These are phyloP conservation scores for Oscheius sp. DNA, from an alignment of 2,888 invertebrate genomes.

Conservation along the genomic window DNA sequence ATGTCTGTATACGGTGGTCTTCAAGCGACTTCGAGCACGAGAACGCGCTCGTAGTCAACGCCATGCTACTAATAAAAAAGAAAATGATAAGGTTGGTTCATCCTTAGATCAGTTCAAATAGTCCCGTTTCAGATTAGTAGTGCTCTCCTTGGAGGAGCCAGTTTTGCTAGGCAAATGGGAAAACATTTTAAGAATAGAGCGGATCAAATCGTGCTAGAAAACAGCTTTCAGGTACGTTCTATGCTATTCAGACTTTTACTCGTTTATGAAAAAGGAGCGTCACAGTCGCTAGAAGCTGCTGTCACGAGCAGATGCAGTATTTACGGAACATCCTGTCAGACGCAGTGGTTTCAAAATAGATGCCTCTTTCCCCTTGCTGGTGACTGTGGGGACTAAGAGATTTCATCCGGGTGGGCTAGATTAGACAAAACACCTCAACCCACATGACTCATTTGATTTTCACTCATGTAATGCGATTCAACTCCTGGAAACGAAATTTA, in stretches of 20 bases:
- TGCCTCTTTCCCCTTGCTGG: neutral
- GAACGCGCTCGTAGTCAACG: slow-evolving; percentile 63
- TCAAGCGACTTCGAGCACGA: slow-evolving; percentile 82
- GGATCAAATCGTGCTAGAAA: slow-evolving; percentile 70
- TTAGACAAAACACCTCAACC: slow-evolving; percentile 8
- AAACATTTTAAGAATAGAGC: slow-evolving; percentile 67
- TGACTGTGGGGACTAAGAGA: neutral
- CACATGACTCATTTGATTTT: neutral
- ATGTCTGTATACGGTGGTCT: slow-evolving; percentile 84
- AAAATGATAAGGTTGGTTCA: slow-evolving; percentile 49
- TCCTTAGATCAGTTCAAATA: neutral
- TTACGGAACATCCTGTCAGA: slow-evolving; percentile 18
- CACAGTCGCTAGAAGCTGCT: neutral
- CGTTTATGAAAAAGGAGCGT: neutral
- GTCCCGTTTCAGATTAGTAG: slow-evolving; percentile 58
- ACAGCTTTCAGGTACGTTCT: slow-evolving; percentile 65
- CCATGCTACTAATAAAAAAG: slow-evolving; percentile 47
- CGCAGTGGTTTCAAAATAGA: slow-evolving; percentile 32
- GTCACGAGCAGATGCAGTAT: slow-evolving; percentile 4
- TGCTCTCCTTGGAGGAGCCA: slow-evolving; percentile 71
- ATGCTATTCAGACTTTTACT: neutral
- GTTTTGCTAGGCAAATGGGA: slow-evolving; percentile 69
- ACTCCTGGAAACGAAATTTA: neutral
- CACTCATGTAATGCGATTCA: neutral
- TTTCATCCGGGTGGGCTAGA: neutral